These are phyloP conservation scores for Megaustenia siamemsis DNA, from an alignment of 2,888 invertebrate genomes.

Conservation along the genomic window DNA sequence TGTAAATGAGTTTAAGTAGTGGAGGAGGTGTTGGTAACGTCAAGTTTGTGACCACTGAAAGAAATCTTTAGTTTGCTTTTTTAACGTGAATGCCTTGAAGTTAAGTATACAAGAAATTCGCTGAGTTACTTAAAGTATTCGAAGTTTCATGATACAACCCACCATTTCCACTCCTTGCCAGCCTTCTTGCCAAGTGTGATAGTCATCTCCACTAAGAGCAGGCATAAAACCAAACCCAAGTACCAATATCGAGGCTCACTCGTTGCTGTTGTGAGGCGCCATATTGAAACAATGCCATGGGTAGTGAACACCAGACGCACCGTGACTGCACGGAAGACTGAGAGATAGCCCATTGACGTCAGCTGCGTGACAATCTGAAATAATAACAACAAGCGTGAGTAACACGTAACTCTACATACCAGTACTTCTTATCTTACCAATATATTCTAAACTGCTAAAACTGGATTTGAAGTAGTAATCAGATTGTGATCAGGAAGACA, in stretches of 20 bases:
- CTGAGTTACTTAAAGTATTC: too few species aligned
- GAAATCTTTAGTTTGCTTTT: too few species aligned
- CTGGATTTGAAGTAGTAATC: too few species aligned
- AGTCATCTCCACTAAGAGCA: constrained; percentile 91
- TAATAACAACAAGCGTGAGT: background rate
- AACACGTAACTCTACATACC: too few species aligned
- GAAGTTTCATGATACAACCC: too few species aligned
- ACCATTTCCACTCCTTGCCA: constrained; percentile 98
- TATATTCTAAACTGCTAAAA: too few species aligned
- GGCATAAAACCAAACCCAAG: constrained; percentile 89
- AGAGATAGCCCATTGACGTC: constrained; percentile 70
- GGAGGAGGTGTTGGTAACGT: too few species aligned
- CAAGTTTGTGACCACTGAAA: background rate
- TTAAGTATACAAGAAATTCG: too few species aligned
- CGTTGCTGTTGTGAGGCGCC: constrained; percentile 92
- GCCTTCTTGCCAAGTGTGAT: constrained; percentile 94
- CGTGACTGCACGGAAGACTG: constrained; percentile 75
- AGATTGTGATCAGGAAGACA: too few species aligned
- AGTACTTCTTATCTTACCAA: too few species aligned
- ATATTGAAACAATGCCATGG: constrained; percentile 92
- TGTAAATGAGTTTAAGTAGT: too few species aligned
- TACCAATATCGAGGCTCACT: constrained; percentile 88
- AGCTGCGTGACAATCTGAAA: background rate
- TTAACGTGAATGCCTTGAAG: too few species aligned
- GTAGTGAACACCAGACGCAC: constrained; percentile 82